phyloP scores from a whole-genome alignment of 1,140 invertebrate genomes.

The Pachyrhynchus sulphureomaculatus region DNA sequence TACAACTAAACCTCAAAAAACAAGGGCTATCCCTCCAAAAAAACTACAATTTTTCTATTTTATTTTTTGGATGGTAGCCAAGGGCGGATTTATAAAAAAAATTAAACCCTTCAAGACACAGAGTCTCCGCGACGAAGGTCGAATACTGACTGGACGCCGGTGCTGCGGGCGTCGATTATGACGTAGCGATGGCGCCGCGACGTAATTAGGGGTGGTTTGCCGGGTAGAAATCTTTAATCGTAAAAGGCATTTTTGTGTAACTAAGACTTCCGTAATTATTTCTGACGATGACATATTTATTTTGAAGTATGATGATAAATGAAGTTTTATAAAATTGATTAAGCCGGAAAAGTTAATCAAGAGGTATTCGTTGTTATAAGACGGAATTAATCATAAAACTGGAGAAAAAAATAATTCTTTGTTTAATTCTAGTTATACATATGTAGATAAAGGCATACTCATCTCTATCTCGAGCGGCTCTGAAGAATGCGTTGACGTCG shows the following conservation, averaged over 20 bases:
- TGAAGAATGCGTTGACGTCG: no score
- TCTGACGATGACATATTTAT: no score
- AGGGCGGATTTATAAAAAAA: neutral
- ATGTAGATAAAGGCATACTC: no score
- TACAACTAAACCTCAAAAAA: neutral
- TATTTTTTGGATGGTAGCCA: neutral
- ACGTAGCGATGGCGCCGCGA: slow-evolving; percentile 2
- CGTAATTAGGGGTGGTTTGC: neutral
- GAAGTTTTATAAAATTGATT: neutral
- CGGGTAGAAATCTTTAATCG: neutral
- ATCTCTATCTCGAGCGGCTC: no score
- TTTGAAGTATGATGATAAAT: neutral
- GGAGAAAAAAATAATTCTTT: no score
- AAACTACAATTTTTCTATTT: neutral
- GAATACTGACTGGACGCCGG: slow-evolving; percentile 15
- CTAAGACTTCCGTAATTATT: no score
- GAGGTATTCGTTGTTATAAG: no score
- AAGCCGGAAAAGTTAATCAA: no score
- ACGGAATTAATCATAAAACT: no score
- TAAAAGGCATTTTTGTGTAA: no score
- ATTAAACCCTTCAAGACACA: neutral
- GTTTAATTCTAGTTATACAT: no score
- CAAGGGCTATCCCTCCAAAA: neutral
- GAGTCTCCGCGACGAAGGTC: slow-evolving; percentile 5
- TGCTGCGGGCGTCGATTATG: neutral